Base-by-base conservation (phyloP, 1,140 invertebrate genomes). In the Calephelis nemesis region DNA sequence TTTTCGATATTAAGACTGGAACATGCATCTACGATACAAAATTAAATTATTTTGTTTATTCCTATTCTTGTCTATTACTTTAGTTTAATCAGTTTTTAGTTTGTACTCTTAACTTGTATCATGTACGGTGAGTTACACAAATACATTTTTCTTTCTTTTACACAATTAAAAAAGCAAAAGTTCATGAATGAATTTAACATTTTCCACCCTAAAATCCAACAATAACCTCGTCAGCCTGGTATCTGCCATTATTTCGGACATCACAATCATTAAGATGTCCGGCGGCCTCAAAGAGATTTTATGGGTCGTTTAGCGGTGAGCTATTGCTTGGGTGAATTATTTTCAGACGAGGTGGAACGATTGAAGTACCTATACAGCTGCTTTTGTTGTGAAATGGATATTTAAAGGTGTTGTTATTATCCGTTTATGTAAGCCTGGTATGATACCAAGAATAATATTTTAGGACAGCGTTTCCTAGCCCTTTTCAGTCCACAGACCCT, bases 281-380 rank as follows among this genome's bases (percentile, higher is more conserved):
- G 65, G 60, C 62, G 72, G 72, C 76, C 78, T 85, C 84, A 81
- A 83, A 84, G 76, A 79, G 76, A 78, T 80, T 87, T 87, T 80
- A 87, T 85, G 79, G 82, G 74, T 81, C 84, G 78, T 87, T 84
- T 80, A 77, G 78, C 73, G 76, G 75, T 76, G 68, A 74, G 68
- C 71, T 78, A 75, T 76, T 72, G 82, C 74, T 75, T 68, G 73
- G 70, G 74, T 84, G 79, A 81, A 80, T 84, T 87, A 85, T 85
- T 85, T 82, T 80, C 72, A 72, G 74, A 66, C 75, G 72, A 76
- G 68, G 68, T 69, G 47, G 67, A 60, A 42, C 70, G 74, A 78
- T 81, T 81, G 77, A 84, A 79, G 76, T 83, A 70, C 50, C 49
- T 15, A 60, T 58, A 66, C 68, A 64, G 62, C 39, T 62, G 45